Evolutionary conservation across 2,113 vertebrate genomes (phyloP).

Genomic region (Oophaga pumilio): DNA sequence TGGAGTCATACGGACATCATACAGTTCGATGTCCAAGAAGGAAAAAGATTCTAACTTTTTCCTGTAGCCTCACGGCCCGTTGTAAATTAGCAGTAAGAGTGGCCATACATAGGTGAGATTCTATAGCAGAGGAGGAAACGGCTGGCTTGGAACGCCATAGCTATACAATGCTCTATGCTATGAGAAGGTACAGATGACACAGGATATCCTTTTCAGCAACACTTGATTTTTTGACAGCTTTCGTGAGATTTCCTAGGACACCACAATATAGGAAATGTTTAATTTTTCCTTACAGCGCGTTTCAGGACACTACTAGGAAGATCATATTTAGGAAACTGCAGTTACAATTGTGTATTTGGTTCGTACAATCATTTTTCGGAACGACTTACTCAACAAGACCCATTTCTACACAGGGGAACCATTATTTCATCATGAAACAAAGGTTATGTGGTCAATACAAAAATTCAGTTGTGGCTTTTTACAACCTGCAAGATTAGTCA

Average conservation of each 20-base stretch:
- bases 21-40: no score
- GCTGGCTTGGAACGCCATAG: neutral
- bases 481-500: neutral
- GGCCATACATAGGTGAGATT: slow-evolving; percentile 1
- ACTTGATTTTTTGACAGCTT: slow-evolving; percentile 52
- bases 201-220: slow-evolving; percentile 54
- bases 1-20: no score
- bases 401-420: neutral
- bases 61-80: neutral
- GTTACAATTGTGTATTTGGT: neutral
- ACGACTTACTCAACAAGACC: neutral
- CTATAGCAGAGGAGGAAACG: slow-evolving; percentile 36
- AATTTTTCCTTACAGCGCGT: slow-evolving; percentile 23
- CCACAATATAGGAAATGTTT: slow-evolving; percentile 41
- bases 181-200: slow-evolving; percentile 2
- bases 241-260: slow-evolving; percentile 44
- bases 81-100: neutral
- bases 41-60: neutral
- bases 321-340: neutral
- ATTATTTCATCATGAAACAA: neutral
- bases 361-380: neutral
- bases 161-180: slow-evolving; percentile 25
- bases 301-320: slow-evolving; percentile 20
- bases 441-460: neutral
- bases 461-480: neutral